These are phyloP conservation scores for Steatocranus sp. DNA, from an alignment of 2,797 vertebrate genomes.

Conservation along the genomic window DNA sequence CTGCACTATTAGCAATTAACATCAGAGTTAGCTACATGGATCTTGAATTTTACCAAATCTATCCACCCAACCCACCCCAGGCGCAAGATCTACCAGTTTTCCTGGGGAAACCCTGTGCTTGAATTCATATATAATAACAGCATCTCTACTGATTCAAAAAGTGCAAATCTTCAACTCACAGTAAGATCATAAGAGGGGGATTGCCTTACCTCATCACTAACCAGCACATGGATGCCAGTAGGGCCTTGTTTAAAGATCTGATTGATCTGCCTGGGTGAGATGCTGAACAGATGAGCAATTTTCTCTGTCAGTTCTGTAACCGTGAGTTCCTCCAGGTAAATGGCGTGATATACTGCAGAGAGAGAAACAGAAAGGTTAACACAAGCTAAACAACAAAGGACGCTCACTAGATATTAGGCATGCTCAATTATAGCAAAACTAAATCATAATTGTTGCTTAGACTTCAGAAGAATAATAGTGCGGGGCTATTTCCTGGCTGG, in stretches of 20 bases:
- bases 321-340: slow-evolving; percentile 93
- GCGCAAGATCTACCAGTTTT: neutral
- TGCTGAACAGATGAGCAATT: slow-evolving; percentile 94
- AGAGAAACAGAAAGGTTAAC: neutral
- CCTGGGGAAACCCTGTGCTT: neutral
- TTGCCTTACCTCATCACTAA: slow-evolving; percentile 88
- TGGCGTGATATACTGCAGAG: slow-evolving; percentile 91
- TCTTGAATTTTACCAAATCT: neutral
- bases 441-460: neutral
- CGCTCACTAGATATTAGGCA: neutral
- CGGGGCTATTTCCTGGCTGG: neutral
- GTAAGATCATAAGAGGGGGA: neutral
- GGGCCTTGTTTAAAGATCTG: slow-evolving; percentile 97
- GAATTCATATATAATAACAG: neutral
- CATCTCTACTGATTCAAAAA: neutral
- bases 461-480: neutral
- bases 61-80: neutral
- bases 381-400: neutral
- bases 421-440: neutral
- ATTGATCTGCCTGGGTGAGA: slow-evolving; percentile 91
- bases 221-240: slow-evolving; percentile 93
- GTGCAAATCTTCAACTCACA: neutral
- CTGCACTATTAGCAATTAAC: neutral
- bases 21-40: neutral
- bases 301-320: slow-evolving; percentile 88